These are phyloP conservation scores for Emys orbicularis DNA, from an alignment of 2,797 vertebrate species.

Conservation along the genomic window DNA sequence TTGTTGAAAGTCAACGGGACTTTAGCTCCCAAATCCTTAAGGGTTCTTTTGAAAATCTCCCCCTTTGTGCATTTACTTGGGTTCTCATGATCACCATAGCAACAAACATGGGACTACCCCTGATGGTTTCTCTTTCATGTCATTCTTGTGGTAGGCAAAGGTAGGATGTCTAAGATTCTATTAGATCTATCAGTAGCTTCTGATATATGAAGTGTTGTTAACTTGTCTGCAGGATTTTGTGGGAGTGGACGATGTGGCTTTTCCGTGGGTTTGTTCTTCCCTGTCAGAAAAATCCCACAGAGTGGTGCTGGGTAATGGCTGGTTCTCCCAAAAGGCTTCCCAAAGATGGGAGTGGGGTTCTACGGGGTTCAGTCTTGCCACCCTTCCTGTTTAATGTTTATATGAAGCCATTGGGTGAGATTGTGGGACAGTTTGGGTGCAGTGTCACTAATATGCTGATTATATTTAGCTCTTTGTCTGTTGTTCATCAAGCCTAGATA, in stretches of 20 bases:
- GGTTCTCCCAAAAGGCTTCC: slow-evolving; percentile 37
- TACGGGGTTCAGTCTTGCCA: slow-evolving; percentile 9
- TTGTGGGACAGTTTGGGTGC: background rate
- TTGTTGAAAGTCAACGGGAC: background rate
- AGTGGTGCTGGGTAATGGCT: background rate
- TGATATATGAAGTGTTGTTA: background rate
- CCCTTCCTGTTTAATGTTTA: background rate
- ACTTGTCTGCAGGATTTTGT: background rate
- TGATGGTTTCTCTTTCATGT: background rate
- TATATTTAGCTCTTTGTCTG: slow-evolving; percentile 4
- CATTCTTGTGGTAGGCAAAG: background rate
- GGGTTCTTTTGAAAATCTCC: background rate
- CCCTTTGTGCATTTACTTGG: background rate
- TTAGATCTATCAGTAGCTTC: background rate
- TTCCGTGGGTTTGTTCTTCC: background rate
- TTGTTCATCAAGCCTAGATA: background rate
- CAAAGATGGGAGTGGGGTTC: background rate
- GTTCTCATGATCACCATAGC: background rate
- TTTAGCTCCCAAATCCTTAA: slow-evolving; percentile 1
- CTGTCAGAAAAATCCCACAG: background rate
- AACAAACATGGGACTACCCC: background rate
- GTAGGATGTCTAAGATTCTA: background rate
- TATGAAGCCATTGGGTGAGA: slow-evolving; percentile 7
- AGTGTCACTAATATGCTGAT: fast-evolving
- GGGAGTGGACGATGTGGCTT: background rate